Evolutionary conservation across 2,113 vertebrate genomes (phyloP), one percentile per base, ranked within the genome.

Genomic region (Sphyrna mokarran): DNA sequence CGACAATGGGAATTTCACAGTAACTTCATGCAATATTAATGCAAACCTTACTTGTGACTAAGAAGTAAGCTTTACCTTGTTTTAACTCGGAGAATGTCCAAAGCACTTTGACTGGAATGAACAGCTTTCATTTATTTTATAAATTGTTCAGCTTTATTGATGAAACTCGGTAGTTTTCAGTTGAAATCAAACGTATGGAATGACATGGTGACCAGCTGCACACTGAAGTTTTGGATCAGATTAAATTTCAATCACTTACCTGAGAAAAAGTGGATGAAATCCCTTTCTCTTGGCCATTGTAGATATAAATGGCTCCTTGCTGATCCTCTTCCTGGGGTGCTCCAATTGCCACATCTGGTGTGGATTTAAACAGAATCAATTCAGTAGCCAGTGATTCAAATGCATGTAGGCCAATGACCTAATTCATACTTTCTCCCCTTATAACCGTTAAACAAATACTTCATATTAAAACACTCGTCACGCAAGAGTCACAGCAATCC

Each of bases 291-390:
- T 98, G 97, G 95, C 98, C 98, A 95, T 98, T 99, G 96, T 99
- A 99, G 97, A 99, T 98, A 96, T 99, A 99, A 96, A 99, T 96
- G 95, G 97, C 97, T 0, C 98, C 98, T 96, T 95, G 96, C 58
- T 98, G 96, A 94, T 98, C 95, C 29, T 98, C 97, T 97, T 99
- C 98, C 29, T 98, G 98, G 1, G 98, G 98, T 33, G 98, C 98
- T 37, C 98, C 98, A 95, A 99, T 97, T 68, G 98, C 98, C 96
- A 99, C 97, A 97, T 99, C 98, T 99, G 96, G 96, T 96, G 61
- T 95, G 96, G 95, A 96, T 95, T 96, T 89, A 26, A 96, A 96
- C 91, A 1, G 26, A 29, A 58, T 43, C 29, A 95, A 87, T 40
- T 23, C 72, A 69, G 37, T 48, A 48, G 0, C 23, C 10, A 29